Evolutionary conservation across 2,113 vertebrate species (phyloP), one percentile per base, ranked within the genome.

Genomic region (Hydropotes inermis): DNA sequence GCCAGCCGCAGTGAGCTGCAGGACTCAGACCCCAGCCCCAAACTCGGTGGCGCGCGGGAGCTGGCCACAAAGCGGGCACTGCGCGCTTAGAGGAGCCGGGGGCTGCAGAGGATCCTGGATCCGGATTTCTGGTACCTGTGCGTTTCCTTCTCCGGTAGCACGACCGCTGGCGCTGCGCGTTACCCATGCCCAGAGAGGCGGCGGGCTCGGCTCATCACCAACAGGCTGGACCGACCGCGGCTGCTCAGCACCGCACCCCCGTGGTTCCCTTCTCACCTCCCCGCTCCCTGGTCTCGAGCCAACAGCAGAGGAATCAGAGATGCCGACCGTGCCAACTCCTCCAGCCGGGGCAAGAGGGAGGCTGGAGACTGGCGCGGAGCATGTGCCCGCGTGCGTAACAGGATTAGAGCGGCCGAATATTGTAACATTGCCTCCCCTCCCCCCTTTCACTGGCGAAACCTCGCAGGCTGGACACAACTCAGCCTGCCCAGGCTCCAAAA

Each of bases 1-100:
- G 85, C 97, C 88, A 52, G 98, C 97, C 95, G 98, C 98, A 98
- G 94, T 97, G 97, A 97, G 97, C 95, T 94, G 98, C 95, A 87
- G 97, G 98, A 97, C 96, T 54, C 15, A 90, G 97, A 86, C 97
- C 97, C 78, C 57, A 97, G 95, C 95, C 81, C 92, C 91, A 97
- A 98, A 97, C 91, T 98, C 98, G 39, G 89, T 55, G 81, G 97
- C 87, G 2, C 88, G 10, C 94, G 67, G 97, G 87, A 94, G 74
- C 87, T 94, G 55, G 97, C 93, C 78, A 92, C 95, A 89, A 81
- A 28, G n/a, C 96, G 39, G 87, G 89, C 97, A 96, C 98, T 57
- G 82, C 0, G 95, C 79, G 83, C 92, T 84, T 33, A 93, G 76
- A 91, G 33, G 3, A 90, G 67, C 96, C 25, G 5, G 57, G 93